These are phyloP conservation scores for Teleiodes luculella DNA, from an alignment of 2,888 invertebrate species.

Conservation along the genomic window DNA sequence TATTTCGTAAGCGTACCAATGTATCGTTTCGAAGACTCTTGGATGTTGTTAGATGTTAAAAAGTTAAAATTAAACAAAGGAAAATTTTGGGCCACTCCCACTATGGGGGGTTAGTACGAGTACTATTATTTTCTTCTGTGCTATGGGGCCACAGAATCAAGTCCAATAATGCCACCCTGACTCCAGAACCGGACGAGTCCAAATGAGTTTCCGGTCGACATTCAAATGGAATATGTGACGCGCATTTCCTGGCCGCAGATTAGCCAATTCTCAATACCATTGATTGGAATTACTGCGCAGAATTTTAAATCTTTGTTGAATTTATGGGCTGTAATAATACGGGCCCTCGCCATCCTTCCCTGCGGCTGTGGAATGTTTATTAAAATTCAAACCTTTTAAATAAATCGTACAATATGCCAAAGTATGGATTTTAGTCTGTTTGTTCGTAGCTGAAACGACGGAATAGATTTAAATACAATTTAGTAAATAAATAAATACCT, in stretches of 20 bases:
- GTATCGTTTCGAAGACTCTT: no score
- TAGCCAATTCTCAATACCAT: not conserved
- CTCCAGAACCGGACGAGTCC: not conserved
- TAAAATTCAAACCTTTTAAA: not conserved
- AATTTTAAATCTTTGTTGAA: not conserved
- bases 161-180: not conserved
- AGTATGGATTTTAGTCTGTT: no score
- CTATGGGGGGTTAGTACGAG: no score
- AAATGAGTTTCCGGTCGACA: not conserved
- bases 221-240: not conserved
- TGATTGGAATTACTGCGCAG: not conserved
- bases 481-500: no score
- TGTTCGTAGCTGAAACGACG: no score
- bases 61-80: no score
- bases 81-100: no score
- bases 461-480: no score
- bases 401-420: not conserved
- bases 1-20: no score
- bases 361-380: no score
- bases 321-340: not conserved
- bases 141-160: no score
- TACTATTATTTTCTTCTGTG: not conserved
- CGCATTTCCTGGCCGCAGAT: not conserved
- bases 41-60: no score
- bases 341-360: not conserved